A percentile compares a stretch with the other conserved stretches of the same genome.
Conservation (phyloP, 2,797 vertebrate genomes). For the Gymnothorax javanicus region DNA sequence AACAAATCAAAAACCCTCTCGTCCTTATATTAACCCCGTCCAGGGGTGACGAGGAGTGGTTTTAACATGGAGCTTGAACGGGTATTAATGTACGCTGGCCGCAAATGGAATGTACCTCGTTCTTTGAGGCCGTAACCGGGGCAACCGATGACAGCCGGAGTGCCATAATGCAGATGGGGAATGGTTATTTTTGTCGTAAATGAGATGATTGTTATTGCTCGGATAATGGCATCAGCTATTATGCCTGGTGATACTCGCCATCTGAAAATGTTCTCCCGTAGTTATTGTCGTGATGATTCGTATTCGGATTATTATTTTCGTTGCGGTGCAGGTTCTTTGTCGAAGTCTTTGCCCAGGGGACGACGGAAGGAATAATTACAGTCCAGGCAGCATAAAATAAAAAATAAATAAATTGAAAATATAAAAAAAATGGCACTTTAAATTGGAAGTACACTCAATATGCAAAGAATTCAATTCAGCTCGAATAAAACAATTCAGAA, state of each 20-base stretch:
- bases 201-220: background rate
- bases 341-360: background rate
- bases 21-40: constrained; percentile 1
- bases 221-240: background rate
- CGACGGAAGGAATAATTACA: background rate
- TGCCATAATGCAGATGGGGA: background rate
- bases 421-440: background rate
- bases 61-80: background rate
- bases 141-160: background rate
- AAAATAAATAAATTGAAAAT: background rate
- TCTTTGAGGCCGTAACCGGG: background rate
- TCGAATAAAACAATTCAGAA: background rate
- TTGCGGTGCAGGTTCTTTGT: background rate
- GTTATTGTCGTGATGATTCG: background rate
- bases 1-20: constrained; percentile 1
- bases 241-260: background rate
- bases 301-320: background rate
- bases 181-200: constrained; percentile 9
- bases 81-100: background rate
- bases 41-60: background rate
- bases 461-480: background rate
- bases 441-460: background rate
- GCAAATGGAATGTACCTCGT: background rate
- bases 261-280: background rate
- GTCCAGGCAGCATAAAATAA: background rate